Conservation (phyloP, 2,113 vertebrate species). For the Galeopterus variegatus region DNA sequence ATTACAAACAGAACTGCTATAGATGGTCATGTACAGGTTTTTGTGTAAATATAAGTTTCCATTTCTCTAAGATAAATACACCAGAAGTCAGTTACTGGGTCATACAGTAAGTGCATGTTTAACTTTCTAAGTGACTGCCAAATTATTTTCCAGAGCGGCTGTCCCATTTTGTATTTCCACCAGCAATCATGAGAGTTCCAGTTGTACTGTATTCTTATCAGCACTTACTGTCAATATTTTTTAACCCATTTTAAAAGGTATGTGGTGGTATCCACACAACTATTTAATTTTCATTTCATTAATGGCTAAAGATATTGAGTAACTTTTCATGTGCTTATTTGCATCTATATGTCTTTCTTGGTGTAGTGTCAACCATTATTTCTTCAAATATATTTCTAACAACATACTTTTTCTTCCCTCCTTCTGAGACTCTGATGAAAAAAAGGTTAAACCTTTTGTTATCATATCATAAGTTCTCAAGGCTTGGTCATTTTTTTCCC, state of each 20-base stretch:
- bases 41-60: background rate
- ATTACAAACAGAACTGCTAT: background rate
- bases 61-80: background rate
- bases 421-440: background rate
- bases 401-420: background rate
- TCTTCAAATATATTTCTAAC: background rate
- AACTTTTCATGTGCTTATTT: background rate
- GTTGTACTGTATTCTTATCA: background rate
- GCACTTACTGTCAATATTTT: background rate
- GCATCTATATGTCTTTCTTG: background rate
- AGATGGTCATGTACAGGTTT: background rate
- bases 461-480: background rate
- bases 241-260: background rate
- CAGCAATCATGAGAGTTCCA: background rate
- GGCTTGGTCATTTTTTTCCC: background rate
- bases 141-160: background rate
- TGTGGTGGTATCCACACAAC: background rate
- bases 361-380: background rate
- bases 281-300: slow-evolving; percentile 3
- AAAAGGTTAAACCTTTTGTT: background rate
- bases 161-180: background rate
- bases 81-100: background rate
- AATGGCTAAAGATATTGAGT: background rate
- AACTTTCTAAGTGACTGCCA: background rate
- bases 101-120: background rate